Evolutionary conservation across 30 jellyfish, hydroid and myxozoan genomes (phyloP).

Genomic region (Aurelia sp.): DNA sequence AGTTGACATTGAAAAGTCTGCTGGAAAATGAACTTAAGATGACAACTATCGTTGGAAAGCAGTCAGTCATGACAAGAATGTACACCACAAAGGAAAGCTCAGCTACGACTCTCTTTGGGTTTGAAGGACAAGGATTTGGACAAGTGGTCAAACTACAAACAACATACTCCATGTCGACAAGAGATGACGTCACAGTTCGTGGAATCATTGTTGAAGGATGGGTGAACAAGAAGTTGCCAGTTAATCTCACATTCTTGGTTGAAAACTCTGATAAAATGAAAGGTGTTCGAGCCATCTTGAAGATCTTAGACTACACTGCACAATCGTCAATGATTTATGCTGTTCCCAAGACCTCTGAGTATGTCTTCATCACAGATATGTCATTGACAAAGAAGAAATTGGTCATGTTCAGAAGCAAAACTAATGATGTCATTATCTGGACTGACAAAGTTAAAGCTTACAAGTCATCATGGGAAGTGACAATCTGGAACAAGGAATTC

Average conservation of each 20-base stretch:
- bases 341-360: conserved; percentile 25
- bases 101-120: conserved; percentile 42
- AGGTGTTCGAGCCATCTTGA: conserved; percentile 38
- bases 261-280: conserved; percentile 44
- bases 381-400: conserved; percentile 39
- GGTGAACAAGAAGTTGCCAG: conserved; percentile 76
- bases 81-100: conserved; percentile 34
- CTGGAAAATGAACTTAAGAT: conserved; percentile 64
- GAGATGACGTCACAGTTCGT: conserved; percentile 33
- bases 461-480: conserved; percentile 56
- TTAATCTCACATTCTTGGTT: conserved; percentile 50
- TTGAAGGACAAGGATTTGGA: conserved; percentile 59
- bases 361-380: conserved; percentile 47
- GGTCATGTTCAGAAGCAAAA: conserved; percentile 54
- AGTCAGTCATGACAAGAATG: conserved; percentile 30
- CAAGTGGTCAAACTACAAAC: conserved; percentile 60
- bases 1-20: conserved; percentile 62
- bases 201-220: conserved; percentile 76
- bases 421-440: conserved; percentile 42
- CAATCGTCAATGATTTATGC: conserved; percentile 27
- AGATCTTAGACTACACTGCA: conserved; percentile 54
- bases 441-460: conserved; percentile 57
- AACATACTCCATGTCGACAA: conserved; percentile 49
- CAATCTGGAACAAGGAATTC: conserved; percentile 79
- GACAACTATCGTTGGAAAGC: conserved; percentile 50